Base-by-base conservation (phyloP, 2,888 invertebrate species). In the Phrixothrix hirtus region DNA sequence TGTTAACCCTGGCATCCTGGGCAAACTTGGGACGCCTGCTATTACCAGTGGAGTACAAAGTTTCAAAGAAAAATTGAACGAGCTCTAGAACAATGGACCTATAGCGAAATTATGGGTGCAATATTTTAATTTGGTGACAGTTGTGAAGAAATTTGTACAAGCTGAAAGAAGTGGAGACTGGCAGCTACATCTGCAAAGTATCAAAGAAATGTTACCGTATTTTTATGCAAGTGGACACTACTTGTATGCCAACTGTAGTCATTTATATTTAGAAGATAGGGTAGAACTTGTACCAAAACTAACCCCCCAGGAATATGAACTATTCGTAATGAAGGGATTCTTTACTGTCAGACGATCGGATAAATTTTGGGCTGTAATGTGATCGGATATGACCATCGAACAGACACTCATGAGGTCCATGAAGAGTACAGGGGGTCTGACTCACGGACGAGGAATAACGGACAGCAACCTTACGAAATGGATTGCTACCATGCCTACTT, bases 391-490 rank as follows among this genome's bases (percentile, higher is more conserved):
- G n/a, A n/a, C n/a, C n/a, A n/a, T n/a, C n/a, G n/a, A n/a, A n/a
- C n/a, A n/a, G n/a, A n/a, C n/a, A n/a, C n/a, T n/a, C n/a, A n/a
- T n/a, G n/a, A n/a, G n/a, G n/a, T n/a, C n/a, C n/a, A n/a, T n/a
- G n/a, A n/a, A n/a, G n/a, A n/a, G n/a, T n/a, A n/a, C n/a, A n/a
- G 59, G n/a, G n/a, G n/a, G n/a, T n/a, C n/a, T n/a, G n/a, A n/a
- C n/a, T n/a, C n/a, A n/a, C n/a, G n/a, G n/a, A 0, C 55, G 62
- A 27, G 61, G 51, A 4, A 37, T 58, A 1, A 50, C 34, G 0
- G 55, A 58, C 9, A 57, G 48, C 15, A 57, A 53, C 3, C 41
- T 64, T 1, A 12, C 46, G 3, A 38, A 42, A 32, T 62, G 60
- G 59, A 55, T 37, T 26, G 11, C 26, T 16, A 59, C 57, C 9